Evolutionary conservation across 2,888 invertebrate species (phyloP).

Genomic region (Noctuana brunneofusca): DNA sequence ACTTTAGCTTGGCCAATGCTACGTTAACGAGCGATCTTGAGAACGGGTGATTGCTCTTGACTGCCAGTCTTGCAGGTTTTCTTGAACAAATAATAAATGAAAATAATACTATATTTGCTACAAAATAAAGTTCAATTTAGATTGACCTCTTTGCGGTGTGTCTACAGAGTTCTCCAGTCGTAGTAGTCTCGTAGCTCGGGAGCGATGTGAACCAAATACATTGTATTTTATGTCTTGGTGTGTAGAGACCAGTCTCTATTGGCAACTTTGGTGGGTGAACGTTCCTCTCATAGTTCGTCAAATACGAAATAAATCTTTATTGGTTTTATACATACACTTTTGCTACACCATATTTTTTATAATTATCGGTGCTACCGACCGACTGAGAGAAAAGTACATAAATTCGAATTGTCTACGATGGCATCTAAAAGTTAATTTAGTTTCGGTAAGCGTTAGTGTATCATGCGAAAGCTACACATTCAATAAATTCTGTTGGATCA

Average conservation of each 20-base stretch:
- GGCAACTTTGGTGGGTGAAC: constrained; percentile 5
- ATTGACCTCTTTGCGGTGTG: too few species aligned
- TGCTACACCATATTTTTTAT: background rate
- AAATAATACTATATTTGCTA: background rate
- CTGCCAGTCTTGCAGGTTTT: constrained; percentile 35
- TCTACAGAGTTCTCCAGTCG: background rate
- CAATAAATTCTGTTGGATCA: background rate
- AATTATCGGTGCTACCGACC: background rate
- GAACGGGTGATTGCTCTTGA: constrained; percentile 48
- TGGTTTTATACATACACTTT: background rate
- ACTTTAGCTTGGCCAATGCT: constrained; percentile 38
- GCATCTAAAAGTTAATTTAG: constrained; percentile 1
- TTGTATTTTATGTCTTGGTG: background rate
- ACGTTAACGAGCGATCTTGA: constrained; percentile 55
- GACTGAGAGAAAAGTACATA: background rate
- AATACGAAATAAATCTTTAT: constrained; percentile 1
- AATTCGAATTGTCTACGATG: constrained; percentile 9
- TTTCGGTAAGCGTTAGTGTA: background rate
- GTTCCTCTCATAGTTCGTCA: background rate
- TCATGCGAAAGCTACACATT: background rate
- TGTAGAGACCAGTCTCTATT: constrained; percentile 1
- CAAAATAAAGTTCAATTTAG: background rate
- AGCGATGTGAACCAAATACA: background rate
- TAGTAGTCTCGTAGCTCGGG: background rate
- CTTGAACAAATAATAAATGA: constrained; percentile 4